Base-by-base conservation (phyloP, 2,113 vertebrate species). In the Zosterops japonicus region DNA sequence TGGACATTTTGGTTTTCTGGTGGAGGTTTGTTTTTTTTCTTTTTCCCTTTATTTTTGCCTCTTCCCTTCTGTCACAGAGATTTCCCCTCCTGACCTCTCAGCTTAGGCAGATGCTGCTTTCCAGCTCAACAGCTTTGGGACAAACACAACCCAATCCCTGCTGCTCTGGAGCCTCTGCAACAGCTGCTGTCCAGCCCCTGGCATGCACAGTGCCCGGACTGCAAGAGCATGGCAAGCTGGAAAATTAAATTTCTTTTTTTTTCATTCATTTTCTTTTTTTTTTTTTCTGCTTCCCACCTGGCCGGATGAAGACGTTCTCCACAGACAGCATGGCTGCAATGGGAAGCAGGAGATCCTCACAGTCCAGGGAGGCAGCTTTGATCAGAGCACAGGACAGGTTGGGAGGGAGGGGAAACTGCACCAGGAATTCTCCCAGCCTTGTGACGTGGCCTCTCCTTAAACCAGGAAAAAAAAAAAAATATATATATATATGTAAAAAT, bases 291-390 rank as follows among this genome's bases (percentile, higher is more conserved):
- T 81, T 65, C 93, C 91, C 97, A 99, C 99, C 99, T 98, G 99
- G 99, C 46, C 99, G 98, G 94, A 99, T 99, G 96, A 99, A 99
- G 97, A 99, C 98, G 49, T 99, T 99, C 96, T 99, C 99, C 75
- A 99, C 99, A 4, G 99, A 99, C 27, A 99, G 87, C 99, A 99
- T 99, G 67, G 99, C 99, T 22, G 99, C 99, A 74, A 99, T 98
- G 35, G 99, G 98, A 39, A 99, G 99, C 88, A 99, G 97, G 36
- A 99, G 93, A 91, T 99, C 98, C 95, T 99, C 98, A 94, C 98
- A 99, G 78, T 97, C 98, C 3, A 99, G 93, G 39, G 98, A 98
- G 25, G 99, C 98, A 28, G 99, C 98, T 97, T 99, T 99, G 46
- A 99, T 98, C 75, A 99, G 76, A 17, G 99, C 99, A 94, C 99